Evolutionary conservation across 2,888 invertebrate species (phyloP).

Genomic region (Rhagonycha lutea): DNA sequence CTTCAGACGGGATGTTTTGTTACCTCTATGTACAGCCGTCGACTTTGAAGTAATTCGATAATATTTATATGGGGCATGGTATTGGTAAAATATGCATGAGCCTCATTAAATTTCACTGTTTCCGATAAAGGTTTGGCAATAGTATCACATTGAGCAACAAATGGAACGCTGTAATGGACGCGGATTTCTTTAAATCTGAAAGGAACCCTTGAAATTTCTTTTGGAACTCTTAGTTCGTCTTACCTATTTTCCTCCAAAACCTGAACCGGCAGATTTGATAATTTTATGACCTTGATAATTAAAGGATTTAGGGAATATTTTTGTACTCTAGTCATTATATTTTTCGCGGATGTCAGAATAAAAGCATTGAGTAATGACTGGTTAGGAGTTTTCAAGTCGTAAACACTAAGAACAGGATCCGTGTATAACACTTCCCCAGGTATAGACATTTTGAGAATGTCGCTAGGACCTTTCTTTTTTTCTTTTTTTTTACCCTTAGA

Average conservation of each 20-base stretch:
- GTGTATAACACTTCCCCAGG: conserved; percentile 38
- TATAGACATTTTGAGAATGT: conserved; percentile 23
- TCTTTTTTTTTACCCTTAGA: conserved; percentile 13
- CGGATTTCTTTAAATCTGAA: conserved; percentile 34
- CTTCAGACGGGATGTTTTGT: not conserved
- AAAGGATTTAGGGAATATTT: conserved; percentile 33
- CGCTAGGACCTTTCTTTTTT: conserved; percentile 1
- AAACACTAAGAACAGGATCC: conserved; percentile 33
- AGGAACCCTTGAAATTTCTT: not conserved
- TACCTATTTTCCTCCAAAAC: conserved; percentile 31
- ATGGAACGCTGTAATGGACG: conserved; percentile 30
- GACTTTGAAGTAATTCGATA: conserved; percentile 32
- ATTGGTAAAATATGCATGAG: conserved; percentile 34
- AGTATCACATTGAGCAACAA: conserved; percentile 28
- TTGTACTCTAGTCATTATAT: conserved; percentile 33
- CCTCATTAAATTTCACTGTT: conserved; percentile 33
- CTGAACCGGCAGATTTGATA: conserved; percentile 35
- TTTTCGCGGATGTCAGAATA: conserved; percentile 27
- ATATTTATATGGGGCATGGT: conserved; percentile 25
- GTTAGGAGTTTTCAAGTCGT: conserved; percentile 25
- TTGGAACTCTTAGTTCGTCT: not conserved
- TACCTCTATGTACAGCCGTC: conserved; percentile 33
- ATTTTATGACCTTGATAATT: conserved; percentile 33
- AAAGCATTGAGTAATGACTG: conserved; percentile 18
- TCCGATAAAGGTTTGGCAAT: conserved; percentile 19